These are phyloP conservation scores for Zoanthus gigantus DNA, from an alignment of 92 coral and sea anemone species.

Conservation along the genomic window DNA sequence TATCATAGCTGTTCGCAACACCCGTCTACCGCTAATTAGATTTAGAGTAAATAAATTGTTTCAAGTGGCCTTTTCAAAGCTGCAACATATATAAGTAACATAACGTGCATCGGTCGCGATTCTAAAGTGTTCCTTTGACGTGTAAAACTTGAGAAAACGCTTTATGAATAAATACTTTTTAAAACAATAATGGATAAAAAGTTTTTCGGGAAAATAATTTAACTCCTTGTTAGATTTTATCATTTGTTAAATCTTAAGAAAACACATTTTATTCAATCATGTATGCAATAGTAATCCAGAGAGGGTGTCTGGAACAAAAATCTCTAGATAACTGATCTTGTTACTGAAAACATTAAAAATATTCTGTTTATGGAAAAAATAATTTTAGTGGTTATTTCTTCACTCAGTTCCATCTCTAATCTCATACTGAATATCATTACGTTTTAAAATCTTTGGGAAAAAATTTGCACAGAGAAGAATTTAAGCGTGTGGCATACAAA, in stretches of 20 bases:
- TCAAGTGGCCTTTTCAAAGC: neutral
- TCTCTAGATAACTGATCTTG: neutral
- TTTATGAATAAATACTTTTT: neutral
- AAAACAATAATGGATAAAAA: neutral
- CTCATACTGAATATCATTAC: neutral
- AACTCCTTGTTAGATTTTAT: neutral
- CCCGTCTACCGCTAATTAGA: neutral
- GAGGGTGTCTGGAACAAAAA: neutral
- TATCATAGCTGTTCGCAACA: neutral
- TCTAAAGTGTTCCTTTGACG: neutral
- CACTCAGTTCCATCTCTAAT: neutral
- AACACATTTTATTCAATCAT: neutral
- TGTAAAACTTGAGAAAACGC: neutral
- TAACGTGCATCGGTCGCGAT: neutral
- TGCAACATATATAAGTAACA: neutral
- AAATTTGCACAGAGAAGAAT: neutral
- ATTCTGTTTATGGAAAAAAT: neutral
- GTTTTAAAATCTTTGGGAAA: neutral
- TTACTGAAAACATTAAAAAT: neutral
- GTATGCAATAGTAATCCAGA: neutral
- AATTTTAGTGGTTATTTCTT: neutral
- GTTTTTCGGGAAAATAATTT: neutral
- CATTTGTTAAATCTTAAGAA: neutral
- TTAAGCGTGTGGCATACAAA: neutral
- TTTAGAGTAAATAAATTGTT: neutral